Percentiles rank a stretch among this genome's conserved stretches.
phyloP scores from a whole-genome alignment of 2,888 invertebrate genomes.

The Frankliniella fusca region DNA sequence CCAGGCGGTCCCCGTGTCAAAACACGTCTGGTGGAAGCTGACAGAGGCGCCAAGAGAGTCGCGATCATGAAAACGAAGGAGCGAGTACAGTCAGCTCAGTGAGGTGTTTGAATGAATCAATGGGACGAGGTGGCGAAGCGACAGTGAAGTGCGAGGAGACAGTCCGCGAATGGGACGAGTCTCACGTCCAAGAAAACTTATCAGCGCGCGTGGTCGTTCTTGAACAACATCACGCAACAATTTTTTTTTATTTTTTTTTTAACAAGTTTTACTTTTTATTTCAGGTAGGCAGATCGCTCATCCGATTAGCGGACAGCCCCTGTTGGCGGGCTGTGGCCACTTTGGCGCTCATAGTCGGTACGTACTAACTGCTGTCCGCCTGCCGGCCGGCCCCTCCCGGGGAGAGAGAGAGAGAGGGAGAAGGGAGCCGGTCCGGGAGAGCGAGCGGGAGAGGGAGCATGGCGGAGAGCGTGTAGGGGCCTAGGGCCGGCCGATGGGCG shows the following conservation, averaged over 20 bases:
- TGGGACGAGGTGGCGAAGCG: conserved; percentile 13
- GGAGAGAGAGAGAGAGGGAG: background rate
- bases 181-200: too few relatives aligned
- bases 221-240: too few relatives aligned
- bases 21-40: too few relatives aligned
- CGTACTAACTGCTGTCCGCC: conserved; percentile 13
- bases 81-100: too few relatives aligned
- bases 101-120: too few relatives aligned
- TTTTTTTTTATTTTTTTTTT: too few relatives aligned
- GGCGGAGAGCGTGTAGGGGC: background rate
- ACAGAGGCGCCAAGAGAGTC: too few relatives aligned
- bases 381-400: conserved; percentile 7
- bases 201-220: too few relatives aligned
- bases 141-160: background rate
- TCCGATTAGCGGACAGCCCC: conserved; percentile 3
- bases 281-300: too few relatives aligned
- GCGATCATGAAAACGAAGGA: too few relatives aligned
- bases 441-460: background rate
- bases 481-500: conserved; percentile 15
- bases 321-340: background rate
- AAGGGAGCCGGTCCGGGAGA: background rate
- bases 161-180: background rate
- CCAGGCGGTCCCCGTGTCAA: too few relatives aligned
- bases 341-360: conserved; percentile 9
- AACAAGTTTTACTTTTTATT: too few relatives aligned